A percentile compares a stretch with the other conserved stretches of the same genome.
phyloP scores from a whole-genome alignment of 37 sponge, comb jelly and placozoan genomes.

The Ianthella basta region DNA sequence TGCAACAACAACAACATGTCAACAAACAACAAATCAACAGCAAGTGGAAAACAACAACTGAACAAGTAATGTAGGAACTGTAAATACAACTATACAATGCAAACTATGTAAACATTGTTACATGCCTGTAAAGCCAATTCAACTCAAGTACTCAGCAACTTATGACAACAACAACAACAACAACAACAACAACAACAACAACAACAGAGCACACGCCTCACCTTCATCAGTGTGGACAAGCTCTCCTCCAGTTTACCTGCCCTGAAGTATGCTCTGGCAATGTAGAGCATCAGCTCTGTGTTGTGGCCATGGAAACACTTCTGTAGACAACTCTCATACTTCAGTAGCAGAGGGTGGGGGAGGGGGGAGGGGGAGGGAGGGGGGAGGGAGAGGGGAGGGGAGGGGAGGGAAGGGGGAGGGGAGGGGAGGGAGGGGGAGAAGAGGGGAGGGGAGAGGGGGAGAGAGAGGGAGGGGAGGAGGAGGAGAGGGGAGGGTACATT shows the following conservation, averaged over 20 bases:
- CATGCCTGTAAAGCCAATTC: too few species aligned
- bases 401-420: background rate
- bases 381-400: background rate
- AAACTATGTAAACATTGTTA: too few species aligned
- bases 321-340: constrained; percentile 95
- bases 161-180: too few species aligned
- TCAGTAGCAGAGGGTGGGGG: constrained; percentile 6
- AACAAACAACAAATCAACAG: background rate
- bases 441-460: background rate
- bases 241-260: constrained; percentile 81
- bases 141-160: too few species aligned
- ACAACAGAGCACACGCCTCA: constrained; percentile 7
- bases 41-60: background rate
- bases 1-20: constrained; percentile 35
- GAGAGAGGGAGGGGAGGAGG: too few species aligned
- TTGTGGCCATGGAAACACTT: constrained; percentile 92
- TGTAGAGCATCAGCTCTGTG: constrained; percentile 90
- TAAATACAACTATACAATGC: too few species aligned
- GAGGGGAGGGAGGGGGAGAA: background rate
- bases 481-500: background rate
- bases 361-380: constrained; percentile 8
- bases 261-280: constrained; percentile 94
- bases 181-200: too few species aligned
- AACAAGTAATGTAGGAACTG: background rate
- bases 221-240: constrained; percentile 74